These are phyloP conservation scores for Tinamus major DNA, from an alignment of 2,797 vertebrate species.

Conservation along the genomic window DNA sequence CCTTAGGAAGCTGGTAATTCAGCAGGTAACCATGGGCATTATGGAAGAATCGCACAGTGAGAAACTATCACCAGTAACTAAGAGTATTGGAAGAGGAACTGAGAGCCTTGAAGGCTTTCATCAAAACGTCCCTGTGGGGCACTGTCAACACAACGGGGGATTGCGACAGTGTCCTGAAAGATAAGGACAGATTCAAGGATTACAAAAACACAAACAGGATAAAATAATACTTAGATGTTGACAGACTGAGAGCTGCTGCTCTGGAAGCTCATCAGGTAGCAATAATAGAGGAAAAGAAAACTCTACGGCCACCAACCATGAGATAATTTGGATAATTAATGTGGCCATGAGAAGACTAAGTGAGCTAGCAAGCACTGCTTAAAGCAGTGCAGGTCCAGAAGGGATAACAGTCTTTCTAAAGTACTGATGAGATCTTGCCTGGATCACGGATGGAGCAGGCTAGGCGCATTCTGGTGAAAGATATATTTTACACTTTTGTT, in stretches of 20 bases:
- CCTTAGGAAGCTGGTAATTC: neutral
- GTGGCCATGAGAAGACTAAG: neutral
- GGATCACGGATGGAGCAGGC: neutral
- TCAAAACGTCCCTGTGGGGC: neutral
- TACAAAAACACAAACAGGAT: constrained; percentile 15
- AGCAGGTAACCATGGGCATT: neutral
- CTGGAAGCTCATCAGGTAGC: neutral
- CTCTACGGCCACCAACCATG: neutral
- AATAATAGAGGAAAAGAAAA: neutral
- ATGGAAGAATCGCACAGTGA: neutral
- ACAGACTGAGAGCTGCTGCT: neutral
- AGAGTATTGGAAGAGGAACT: neutral
- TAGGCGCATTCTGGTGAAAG: neutral
- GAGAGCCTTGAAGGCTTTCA: constrained; percentile 3
- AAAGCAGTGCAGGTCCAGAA: neutral
- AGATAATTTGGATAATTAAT: neutral
- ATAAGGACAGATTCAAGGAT: neutral
- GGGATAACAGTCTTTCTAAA: rapidly evolving
- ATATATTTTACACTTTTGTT: neutral
- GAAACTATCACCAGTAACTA: neutral
- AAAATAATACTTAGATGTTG: neutral
- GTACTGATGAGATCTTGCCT: neutral
- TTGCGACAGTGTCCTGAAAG: neutral
- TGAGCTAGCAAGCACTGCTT: rapidly evolving
- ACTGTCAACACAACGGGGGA: neutral